Evolutionary conservation across 2,888 invertebrate species (phyloP).

Genomic region (Zootermopsis nevadensis): DNA sequence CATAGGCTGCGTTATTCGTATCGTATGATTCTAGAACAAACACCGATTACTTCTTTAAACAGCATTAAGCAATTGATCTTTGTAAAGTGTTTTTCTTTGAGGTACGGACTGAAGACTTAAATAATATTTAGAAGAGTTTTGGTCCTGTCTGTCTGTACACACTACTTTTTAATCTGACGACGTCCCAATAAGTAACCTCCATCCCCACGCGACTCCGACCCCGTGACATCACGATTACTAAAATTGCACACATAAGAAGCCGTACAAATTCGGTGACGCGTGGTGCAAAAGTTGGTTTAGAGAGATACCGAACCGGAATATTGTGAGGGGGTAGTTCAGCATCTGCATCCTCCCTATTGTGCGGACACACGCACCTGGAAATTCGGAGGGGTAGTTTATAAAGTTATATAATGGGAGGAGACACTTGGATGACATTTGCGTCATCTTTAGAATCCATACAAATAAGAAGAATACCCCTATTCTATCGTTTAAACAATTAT

Average conservation of each 20-base stretch:
- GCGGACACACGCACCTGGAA: slow-evolving; percentile 15
- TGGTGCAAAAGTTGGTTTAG: slow-evolving; percentile 1
- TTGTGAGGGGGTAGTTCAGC: not conserved
- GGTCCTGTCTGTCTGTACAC: too few species aligned
- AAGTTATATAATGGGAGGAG: slow-evolving; percentile 24
- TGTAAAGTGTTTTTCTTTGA: too few species aligned
- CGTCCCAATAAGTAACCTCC: too few species aligned
- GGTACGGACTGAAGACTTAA: too few species aligned
- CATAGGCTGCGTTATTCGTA: too few species aligned
- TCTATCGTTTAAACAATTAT: not conserved
- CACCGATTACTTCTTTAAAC: too few species aligned
- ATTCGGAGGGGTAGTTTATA: slow-evolving; percentile 18
- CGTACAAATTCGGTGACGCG: slow-evolving; percentile 5
- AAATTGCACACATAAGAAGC: not conserved
- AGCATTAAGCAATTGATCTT: too few species aligned
- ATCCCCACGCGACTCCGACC: not conserved
- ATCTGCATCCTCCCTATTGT: slow-evolving; percentile 41
- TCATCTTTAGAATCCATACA: not conserved
- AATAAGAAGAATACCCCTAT: slow-evolving; percentile 6
- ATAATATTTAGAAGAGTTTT: too few species aligned
- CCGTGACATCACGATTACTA: not conserved
- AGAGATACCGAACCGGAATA: not conserved
- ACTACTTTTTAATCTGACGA: too few species aligned
- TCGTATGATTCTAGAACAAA: too few species aligned
- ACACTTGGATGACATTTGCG: slow-evolving; percentile 17